These are phyloP conservation scores for Heliconius melpomene DNA, from an alignment of 1,140 invertebrate species.

Conservation along the genomic window DNA sequence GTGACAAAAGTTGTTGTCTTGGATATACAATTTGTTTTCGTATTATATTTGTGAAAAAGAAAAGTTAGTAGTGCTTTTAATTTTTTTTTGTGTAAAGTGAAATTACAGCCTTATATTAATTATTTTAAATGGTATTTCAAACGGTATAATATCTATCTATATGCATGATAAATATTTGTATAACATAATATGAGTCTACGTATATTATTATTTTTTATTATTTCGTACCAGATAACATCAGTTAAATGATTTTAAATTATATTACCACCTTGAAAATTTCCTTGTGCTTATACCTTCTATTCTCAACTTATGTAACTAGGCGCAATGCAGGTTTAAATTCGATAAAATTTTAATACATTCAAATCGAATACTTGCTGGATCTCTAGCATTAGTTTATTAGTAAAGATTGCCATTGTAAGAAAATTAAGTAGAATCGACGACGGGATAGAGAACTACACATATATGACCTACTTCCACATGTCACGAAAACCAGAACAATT, in stretches of 20 bases:
- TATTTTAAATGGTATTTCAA: neutral
- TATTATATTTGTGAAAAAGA: neutral
- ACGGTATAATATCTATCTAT: neutral
- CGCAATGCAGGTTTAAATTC: slow-evolving; percentile 35
- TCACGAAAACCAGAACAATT: neutral
- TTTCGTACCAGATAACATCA: neutral
- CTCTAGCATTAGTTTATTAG: neutral
- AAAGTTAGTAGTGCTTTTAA: slow-evolving; percentile 3
- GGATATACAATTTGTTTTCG: neutral
- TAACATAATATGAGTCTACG: neutral
- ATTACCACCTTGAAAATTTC: neutral
- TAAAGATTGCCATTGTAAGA: neutral
- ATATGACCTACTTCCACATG: neutral
- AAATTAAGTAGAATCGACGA: neutral
- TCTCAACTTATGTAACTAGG: slow-evolving; percentile 38
- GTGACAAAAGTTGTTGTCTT: slow-evolving; percentile 39
- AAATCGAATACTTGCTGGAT: neutral
- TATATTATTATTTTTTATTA: neutral
- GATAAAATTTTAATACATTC: slow-evolving; percentile 12
- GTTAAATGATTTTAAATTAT: neutral
- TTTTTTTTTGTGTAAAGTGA: neutral
- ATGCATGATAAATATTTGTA: neutral
- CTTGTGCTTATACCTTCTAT: neutral
- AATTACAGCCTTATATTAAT: neutral
- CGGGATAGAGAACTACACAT: neutral